Base-by-base conservation (phyloP, 1,140 invertebrate genomes). In the Conopomorpha cramerella region DNA sequence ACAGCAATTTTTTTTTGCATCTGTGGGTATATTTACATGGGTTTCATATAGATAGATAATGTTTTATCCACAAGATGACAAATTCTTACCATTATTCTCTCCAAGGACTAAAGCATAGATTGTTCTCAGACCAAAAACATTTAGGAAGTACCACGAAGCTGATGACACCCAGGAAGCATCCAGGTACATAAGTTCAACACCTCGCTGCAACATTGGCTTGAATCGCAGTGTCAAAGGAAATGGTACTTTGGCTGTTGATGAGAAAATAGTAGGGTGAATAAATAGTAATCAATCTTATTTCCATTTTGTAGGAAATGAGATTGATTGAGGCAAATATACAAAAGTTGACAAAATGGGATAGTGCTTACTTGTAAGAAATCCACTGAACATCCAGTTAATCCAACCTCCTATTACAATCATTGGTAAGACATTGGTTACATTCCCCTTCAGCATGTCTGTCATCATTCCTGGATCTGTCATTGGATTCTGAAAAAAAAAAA, bases 371-470 rank as follows among this genome's bases (percentile, higher is more conserved):
- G 97, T 99, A 25, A 99, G 91, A 77, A 99, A 99, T 32, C 98
- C 98, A 40, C 96, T 98, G 74, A 99, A 99, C 81, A 98, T 98
- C 97, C 97, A 99, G 67, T 99, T 99, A 49, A 99, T 99, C 97
- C 97, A 99, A 2, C 82, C 96, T 57, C 96, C 96, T 53, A 99
- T 98, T 0, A 99, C 84, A 43, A 99, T 95, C 95, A 98, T 99
- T 1, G 97, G 97, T 38, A 97, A 72, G 2, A 99, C 95, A 82
- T 99, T 99, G 0, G 96, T 97, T 11, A 99, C 84, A 80, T 99
- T 99, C 27, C 96, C 96, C 77, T 99, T 99, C 14, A 99, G 78
- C 96, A 99, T 98, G 52, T 99, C 98, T 4, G 93, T 98, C 89
- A 99, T 96, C 86, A 98, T 93, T 34, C 86, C 91, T 1, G 96